A percentile compares a stretch with the other conserved stretches of the same genome.
phyloP scores from a whole-genome alignment of 1,140 invertebrate genomes.

The Bilobella aurantiaca region DNA sequence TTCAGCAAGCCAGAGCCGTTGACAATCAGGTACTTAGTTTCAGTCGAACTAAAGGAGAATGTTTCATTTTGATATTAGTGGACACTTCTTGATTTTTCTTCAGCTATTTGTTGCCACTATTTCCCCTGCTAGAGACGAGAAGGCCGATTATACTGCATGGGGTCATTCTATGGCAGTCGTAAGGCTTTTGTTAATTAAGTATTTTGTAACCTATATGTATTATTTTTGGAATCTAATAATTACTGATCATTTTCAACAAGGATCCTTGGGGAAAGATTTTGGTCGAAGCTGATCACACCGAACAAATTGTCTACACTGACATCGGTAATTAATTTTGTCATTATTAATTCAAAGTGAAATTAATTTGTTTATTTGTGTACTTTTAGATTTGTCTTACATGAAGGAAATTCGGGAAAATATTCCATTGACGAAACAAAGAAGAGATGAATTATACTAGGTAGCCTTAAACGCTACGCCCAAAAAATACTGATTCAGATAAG shows the following conservation, averaged over 20 bases:
- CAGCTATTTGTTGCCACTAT: slow-evolving; percentile 44
- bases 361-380: slow-evolving; percentile 28
- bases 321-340: slow-evolving; percentile 48
- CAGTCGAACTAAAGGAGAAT: neutral
- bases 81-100: slow-evolving; percentile 9
- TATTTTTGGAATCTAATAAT: neutral
- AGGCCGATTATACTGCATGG: slow-evolving; percentile 70
- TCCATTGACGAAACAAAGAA: slow-evolving; percentile 61
- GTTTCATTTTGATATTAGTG: neutral
- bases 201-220: neutral
- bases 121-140: slow-evolving; percentile 47
- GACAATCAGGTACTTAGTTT: slow-evolving; percentile 64
- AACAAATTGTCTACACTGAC: slow-evolving; percentile 62
- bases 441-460: slow-evolving; percentile 64
- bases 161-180: slow-evolving; percentile 70
- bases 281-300: slow-evolving; percentile 54
- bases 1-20: slow-evolving; percentile 65
- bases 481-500: neutral
- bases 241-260: neutral
- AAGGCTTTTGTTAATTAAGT: slow-evolving; percentile 37
- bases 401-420: slow-evolving; percentile 69
- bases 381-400: slow-evolving; percentile 58
- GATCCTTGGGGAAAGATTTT: slow-evolving; percentile 75
- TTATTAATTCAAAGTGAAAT: slow-evolving; percentile 36
- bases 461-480: neutral